A percentile compares a stretch with the other conserved stretches of the same genome.
Conservation (phyloP, 2,888 invertebrate species). For the Andrena haemorrhoa region DNA sequence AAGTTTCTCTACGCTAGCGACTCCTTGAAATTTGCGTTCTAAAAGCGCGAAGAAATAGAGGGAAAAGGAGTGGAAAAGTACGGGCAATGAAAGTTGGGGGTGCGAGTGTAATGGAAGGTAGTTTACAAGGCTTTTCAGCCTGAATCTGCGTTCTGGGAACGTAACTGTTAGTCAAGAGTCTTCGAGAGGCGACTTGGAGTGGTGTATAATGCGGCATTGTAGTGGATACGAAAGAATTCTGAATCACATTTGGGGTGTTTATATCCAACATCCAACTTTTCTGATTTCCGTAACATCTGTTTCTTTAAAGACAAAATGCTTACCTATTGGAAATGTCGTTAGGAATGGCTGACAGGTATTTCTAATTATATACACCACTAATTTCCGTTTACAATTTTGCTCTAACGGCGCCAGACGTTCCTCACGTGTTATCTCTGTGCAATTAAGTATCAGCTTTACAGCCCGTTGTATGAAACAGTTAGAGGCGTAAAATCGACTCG, state of each 20-base stretch:
- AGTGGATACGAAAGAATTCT: constrained; percentile 13
- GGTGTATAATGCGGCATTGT: not conserved
- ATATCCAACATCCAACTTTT: too few species aligned
- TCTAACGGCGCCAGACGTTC: not conserved
- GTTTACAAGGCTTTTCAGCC: not conserved
- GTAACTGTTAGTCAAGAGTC: constrained; percentile 9
- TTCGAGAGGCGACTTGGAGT: not conserved
- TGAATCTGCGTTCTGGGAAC: not conserved
- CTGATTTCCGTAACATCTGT: not conserved
- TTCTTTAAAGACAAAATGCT: too few species aligned
- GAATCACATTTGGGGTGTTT: not conserved
- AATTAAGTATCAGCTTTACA: not conserved
- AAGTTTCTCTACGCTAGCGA: not conserved
- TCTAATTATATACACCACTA: not conserved
- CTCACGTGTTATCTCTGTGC: not conserved
- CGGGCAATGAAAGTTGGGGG: constrained; percentile 9
- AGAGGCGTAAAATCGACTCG: not conserved
- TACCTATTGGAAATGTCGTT: not conserved
- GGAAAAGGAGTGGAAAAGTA: not conserved
- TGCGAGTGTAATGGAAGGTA: not conserved
- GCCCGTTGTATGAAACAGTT: not conserved
- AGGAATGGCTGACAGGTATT: not conserved
- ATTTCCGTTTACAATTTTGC: not conserved
- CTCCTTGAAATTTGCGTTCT: not conserved
- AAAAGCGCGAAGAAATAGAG: not conserved